Evolutionary conservation across 2,113 vertebrate genomes (phyloP), one percentile per base, ranked within the genome.

Genomic region (Glareola pratincola): DNA sequence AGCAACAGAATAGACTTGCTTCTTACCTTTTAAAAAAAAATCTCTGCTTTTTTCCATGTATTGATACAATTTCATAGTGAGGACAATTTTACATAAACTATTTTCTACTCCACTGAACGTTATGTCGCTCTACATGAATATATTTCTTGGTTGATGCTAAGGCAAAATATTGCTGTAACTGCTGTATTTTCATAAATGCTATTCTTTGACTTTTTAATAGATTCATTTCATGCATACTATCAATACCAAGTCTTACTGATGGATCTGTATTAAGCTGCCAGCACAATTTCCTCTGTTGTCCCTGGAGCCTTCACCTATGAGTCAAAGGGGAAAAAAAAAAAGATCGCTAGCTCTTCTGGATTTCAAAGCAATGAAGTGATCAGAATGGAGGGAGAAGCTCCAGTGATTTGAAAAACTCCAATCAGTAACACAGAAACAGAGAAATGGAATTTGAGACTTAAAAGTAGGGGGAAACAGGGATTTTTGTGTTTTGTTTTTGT

Each of bases 71-170:
- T 96, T 95, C 94, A 92, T 79, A 91, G 74, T 37, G 71, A 88
- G 87, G 81, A 79, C 92, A 79, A 76, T 95, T 97, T 97, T 97
- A 95, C 94, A 95, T 94, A 96, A 96, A 95, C 94, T 94, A 92
- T 97, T 96, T 96, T 97, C 96, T 86, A 97, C 94, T 94, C 86
- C 92, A 92, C 91, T 92, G 95, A 95, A 79, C 53, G 37, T 94
- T 95, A 79, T 90, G 95, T 90, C 10, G 6, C 67, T 90, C 45
- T 90, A 92, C 74, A 95, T 95, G 91, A 96, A 96, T 96, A 80
- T 92, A 95, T 97, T 97, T 95, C 84, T 69, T 95, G 94, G 92
- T 63, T 91, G 77, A 79, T 82, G 50, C 80, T 23, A 90, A 92
- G 62, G 67, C 77, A 97, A 91, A 97, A 95, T 95, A 79, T 63